Evolutionary conservation across 2,888 invertebrate genomes (phyloP), one percentile per base, ranked within the genome.

Genomic region (Leucania comma): DNA sequence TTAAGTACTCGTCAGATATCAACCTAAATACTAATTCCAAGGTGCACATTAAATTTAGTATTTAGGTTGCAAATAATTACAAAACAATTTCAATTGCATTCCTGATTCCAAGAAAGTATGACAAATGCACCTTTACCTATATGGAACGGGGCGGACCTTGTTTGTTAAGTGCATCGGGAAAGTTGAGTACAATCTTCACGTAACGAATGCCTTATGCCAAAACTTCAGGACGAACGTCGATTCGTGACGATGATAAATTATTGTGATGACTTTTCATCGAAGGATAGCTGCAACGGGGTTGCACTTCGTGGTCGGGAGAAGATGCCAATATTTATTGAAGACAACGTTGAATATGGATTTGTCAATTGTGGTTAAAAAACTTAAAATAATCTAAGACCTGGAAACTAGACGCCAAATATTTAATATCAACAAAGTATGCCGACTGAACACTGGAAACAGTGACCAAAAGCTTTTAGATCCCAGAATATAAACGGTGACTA

Each of bases 101-200:
- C n/a, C n/a, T n/a, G n/a, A n/a, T 51, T 32, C 14, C 22, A 72
- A 51, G 35, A 59, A 48, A 38, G 38, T 17, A 50, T 46, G 35
- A 77, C 24, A 38, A 69, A 78, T 74, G 78, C 72, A 71, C 29
- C 24, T 32, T 51, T 72, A 46, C 46, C 46, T 46, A 22, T 46
- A 58, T 58, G 75, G 29, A 42, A 60, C 26, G 50, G 32, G 26
- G 8, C 22, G 4, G 14, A 4, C 35, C 56, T 57, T 35, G 12
- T 56, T 38, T 35, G 50, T 51, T 5, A 24, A 72, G 17, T 72
- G 78, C 72, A 75, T 68, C 58, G 32, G 60, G 59, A 62, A 48
- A 35, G 61, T 38, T 38, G 22, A 9, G 9, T 42, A 57, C 12
- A 76, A 68, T 42, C 2, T 56, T 68, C 72, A 26, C 42, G 68